Percentiles rank a stretch among this genome's conserved stretches.
Conservation (phyloP, 1,140 invertebrate genomes). For the Aricia agestis region DNA sequence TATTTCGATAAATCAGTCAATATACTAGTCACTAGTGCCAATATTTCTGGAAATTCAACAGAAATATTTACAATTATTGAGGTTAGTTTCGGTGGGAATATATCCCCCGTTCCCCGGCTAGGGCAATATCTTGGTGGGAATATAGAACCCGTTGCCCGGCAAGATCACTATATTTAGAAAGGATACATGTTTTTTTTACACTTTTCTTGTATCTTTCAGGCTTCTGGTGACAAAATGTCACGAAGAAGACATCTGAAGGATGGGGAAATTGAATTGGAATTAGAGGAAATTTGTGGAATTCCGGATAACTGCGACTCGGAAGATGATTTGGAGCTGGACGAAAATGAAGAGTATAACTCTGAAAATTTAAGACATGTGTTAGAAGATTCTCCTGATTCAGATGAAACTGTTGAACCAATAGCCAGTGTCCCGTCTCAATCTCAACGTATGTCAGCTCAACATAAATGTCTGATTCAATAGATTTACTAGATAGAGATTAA, state of each 20-base stretch:
- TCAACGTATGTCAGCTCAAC: conserved; percentile 21
- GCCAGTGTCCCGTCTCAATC: conserved; percentile 15
- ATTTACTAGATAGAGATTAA: conserved; percentile 29
- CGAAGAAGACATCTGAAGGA: conserved; percentile 32
- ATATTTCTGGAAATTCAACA: no score
- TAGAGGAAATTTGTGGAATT: conserved; percentile 31
- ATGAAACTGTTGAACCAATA: background rate
- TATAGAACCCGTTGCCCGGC: conserved; percentile 32
- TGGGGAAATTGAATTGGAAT: conserved; percentile 33
- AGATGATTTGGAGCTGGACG: conserved; percentile 35
- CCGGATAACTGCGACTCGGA: conserved; percentile 32
- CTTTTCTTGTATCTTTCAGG: no score
- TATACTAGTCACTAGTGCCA: no score
- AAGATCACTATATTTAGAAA: conserved; percentile 17
- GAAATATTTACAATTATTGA: no score
- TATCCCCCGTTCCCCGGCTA: no score
- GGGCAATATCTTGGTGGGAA: conserved; percentile 28
- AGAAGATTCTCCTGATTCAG: conserved; percentile 31
- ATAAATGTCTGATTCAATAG: conserved; percentile 26
- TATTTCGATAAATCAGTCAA: no score
- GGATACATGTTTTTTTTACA: no score
- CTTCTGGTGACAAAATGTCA: conserved; percentile 20
- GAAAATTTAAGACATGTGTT: conserved; percentile 30
- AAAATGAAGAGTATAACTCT: conserved; percentile 34
- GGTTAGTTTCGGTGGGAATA: no score